Evolutionary conservation across 2,797 vertebrate species (phyloP).

Genomic region (Buphagus erythrorhynchus): DNA sequence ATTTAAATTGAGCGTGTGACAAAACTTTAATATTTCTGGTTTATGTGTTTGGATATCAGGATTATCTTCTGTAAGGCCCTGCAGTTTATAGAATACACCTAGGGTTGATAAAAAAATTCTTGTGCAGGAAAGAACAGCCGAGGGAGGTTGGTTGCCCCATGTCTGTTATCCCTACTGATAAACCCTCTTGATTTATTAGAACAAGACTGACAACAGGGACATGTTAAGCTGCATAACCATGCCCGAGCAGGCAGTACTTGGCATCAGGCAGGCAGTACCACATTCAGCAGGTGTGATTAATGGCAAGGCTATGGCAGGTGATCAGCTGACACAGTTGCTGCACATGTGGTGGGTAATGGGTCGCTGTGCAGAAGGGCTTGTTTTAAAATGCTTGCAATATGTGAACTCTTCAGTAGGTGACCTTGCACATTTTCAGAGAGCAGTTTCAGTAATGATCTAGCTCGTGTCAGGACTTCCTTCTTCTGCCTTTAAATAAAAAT

Average conservation of each 20-base stretch:
- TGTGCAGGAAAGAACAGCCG: rapidly evolving
- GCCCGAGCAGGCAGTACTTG: neutral
- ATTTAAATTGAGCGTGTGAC: neutral
- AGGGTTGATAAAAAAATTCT: neutral
- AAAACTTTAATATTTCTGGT: neutral
- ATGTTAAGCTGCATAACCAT: rapidly evolving
- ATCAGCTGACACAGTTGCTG: rapidly evolving
- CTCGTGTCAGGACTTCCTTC: neutral
- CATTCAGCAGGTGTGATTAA: rapidly evolving
- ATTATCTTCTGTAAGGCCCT: neutral
- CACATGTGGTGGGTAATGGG: rapidly evolving
- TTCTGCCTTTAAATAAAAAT: neutral
- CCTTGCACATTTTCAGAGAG: neutral
- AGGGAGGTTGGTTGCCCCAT: neutral
- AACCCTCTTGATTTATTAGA: neutral
- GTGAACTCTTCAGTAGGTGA: neutral
- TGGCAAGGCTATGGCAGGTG: rapidly evolving
- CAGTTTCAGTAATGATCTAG: neutral
- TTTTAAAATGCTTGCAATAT: neutral
- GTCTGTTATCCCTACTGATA: neutral
- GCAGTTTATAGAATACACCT: neutral
- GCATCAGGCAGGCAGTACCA: neutral
- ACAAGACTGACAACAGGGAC: rapidly evolving
- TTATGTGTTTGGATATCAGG: neutral
- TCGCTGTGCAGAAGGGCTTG: neutral